These are phyloP conservation scores for Leptobrachium ailaonicum DNA, from an alignment of 2,113 vertebrate genomes.

Conservation along the genomic window DNA sequence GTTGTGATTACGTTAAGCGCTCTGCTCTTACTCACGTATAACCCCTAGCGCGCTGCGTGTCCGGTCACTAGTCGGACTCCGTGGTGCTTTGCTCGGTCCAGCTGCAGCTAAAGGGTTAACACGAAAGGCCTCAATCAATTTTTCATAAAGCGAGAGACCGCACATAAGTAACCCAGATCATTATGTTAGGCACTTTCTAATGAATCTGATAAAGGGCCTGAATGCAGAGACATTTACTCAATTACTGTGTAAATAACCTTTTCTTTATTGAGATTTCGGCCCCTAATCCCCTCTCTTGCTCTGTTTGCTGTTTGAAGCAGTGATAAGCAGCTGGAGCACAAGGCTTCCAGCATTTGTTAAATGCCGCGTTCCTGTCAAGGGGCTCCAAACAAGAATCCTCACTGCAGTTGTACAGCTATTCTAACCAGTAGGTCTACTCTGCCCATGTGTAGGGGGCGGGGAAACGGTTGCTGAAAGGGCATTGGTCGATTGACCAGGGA, in stretches of 20 bases:
- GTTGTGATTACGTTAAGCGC: slow-evolving; percentile 56
- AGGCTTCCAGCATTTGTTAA: slow-evolving; percentile 7
- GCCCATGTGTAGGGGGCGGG: too few relatives aligned
- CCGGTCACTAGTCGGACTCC: background rate
- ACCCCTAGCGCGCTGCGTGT: background rate
- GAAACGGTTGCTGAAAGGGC: too few relatives aligned
- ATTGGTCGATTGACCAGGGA: too few relatives aligned
- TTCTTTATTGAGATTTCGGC: slow-evolving; percentile 60
- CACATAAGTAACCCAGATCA: slow-evolving; percentile 62
- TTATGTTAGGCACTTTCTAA: slow-evolving; percentile 61
- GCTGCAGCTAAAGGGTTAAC: slow-evolving; percentile 37
- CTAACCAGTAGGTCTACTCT: too few relatives aligned
- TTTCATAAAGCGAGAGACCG: slow-evolving; percentile 66
- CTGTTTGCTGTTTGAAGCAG: slow-evolving; percentile 17
- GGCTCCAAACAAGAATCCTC: background rate
- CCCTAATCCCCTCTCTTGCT: slow-evolving; percentile 57
- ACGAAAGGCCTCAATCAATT: slow-evolving; percentile 62
- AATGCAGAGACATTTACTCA: slow-evolving; percentile 56
- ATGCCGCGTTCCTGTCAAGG: background rate
- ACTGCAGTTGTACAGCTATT: too few relatives aligned
- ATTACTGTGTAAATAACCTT: slow-evolving; percentile 59
- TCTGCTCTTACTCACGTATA: background rate
- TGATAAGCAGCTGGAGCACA: slow-evolving; percentile 13
- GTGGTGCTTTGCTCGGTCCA: background rate
- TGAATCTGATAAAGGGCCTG: slow-evolving; percentile 54